Evolutionary conservation across 1,140 invertebrate genomes (phyloP), one percentile per base, ranked within the genome.

Genomic region (Mesaphorura yosii): DNA sequence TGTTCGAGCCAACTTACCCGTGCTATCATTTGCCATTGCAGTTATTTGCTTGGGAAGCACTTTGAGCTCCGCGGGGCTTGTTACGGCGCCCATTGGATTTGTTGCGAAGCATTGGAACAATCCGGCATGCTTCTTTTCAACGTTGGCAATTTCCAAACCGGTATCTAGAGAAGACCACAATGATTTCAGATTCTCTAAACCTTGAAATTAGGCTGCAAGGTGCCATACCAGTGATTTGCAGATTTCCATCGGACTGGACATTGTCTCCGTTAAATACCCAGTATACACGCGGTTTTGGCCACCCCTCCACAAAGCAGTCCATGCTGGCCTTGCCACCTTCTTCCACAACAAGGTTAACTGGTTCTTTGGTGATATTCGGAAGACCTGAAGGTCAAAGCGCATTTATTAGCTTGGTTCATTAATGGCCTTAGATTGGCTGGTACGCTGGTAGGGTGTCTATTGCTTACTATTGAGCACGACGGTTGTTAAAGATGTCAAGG

Each of bases 91-190:
- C 14, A 87, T 74, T n/a, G 74, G 68, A 69, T 91, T 93, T 53
- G 76, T 80, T 0, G 85, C 88, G 61, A 92, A 85, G 66, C 88
- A 90, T 65, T 93, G 88, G 49, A 90, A 82, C 19, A 90, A 81
- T 0, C 90, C 89, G 0, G 85, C 84, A 64, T 91, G 85, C 2
- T 76, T 75, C 64, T 88, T 88, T 62, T 84, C 78, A 0, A 86
- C 80, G 3, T 75, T 74, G 1, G 75, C 72, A 50, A 91, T 79
- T 19, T 72, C 67, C 7, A 86, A 66, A 19, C 73, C 3, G 72
- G 70, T 28, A 29, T 75, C 79, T 75, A 62, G 54, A 26, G 22
- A 25, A 39, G 19, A 38, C 20, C 29, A 22, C 4, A 50, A 7
- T 10, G 28, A 46, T 46, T 50, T 50, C 22, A 10, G 22, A 14